Base-by-base conservation (phyloP, 1,140 invertebrate genomes). In the Oryzaephilus surinamensis region DNA sequence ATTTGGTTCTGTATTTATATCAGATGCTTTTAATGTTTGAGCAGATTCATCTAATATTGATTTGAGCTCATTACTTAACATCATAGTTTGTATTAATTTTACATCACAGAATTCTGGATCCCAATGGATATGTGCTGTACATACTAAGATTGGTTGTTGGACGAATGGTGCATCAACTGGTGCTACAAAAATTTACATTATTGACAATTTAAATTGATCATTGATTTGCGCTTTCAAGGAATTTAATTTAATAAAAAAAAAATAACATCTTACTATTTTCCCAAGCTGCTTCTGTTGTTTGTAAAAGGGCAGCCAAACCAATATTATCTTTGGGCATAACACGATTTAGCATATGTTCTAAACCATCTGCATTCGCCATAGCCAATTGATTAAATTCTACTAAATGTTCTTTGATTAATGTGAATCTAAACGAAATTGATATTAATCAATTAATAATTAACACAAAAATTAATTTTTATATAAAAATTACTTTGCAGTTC, bases 311-410 rank as follows among this genome's bases (percentile, higher is more conserved):
- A 7, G 91, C 92, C 40, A 99, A 68, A 6, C 93, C 96, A 54
- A 99, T 98, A 67, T 99, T 99, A 63, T 99, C 97, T 60, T 96
- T 97, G 10, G 95, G 96, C 94, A 99, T 99, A 13, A 99, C 96
- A 52, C 97, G 73, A 64, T 98, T 99, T 46, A 99, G 70, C 94
- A 99, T 98, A 60, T 97, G 88, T 64, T 97, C 92, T 10, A 89
- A 94, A 26, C 93, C 94, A 62, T 97, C 92, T 16, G 94, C 92
- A 64, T 95, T 97, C 4, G 91, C 89, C 87, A 97, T 97, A 6
- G 95, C 95, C 48, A 98, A 66, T 69, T 97, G 92, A 69, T 96
- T 97, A 70, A 98, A 99, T 73, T 98, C 96, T 43, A 88, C 87
- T 48, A 97, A 71, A 64, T 97, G 87, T 62, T 98, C 90, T 61